Percentiles rank a stretch among this genome's conserved stretches.
These are phyloP conservation scores for Drosophila subobscura DNA, from an alignment of 1,140 invertebrate genomes.

Conservation along the genomic window DNA sequence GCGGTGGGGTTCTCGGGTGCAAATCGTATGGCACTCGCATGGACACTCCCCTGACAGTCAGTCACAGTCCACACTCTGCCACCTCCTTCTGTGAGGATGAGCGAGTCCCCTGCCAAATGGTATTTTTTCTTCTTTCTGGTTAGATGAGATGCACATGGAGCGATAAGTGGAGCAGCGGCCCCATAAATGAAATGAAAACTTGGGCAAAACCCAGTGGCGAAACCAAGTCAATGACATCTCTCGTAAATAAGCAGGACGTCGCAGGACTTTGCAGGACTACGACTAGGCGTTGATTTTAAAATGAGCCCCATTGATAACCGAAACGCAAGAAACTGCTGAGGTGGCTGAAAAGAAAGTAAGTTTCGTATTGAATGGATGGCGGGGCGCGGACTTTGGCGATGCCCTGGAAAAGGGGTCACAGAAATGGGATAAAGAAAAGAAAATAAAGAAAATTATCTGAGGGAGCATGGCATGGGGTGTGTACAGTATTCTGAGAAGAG, in stretches of 20 bases:
- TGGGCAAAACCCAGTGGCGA: slow-evolving; percentile 22
- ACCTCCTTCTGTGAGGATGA: slow-evolving; percentile 5
- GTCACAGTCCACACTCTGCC: slow-evolving; percentile 12
- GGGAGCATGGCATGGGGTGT: too few relatives aligned
- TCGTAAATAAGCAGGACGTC: slow-evolving; percentile 65
- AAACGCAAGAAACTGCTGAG: slow-evolving; percentile 64
- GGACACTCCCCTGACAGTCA: slow-evolving; percentile 18
- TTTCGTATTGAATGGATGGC: neutral
- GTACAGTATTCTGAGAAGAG: too few relatives aligned
- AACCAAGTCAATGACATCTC: slow-evolving; percentile 53
- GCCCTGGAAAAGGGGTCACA: neutral
- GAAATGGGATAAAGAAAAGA: neutral
- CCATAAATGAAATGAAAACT: slow-evolving; percentile 78
- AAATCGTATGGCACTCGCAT: slow-evolving; percentile 1
- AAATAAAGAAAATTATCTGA: neutral
- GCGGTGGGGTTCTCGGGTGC: neutral
- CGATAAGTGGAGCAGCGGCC: slow-evolving; percentile 66
- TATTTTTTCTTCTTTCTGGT: too few relatives aligned
- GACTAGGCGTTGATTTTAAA: slow-evolving; percentile 78
- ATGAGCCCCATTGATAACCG: slow-evolving; percentile 71
- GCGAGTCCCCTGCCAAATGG: slow-evolving; percentile 14
- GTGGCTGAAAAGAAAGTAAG: slow-evolving; percentile 45
- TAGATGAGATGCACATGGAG: slow-evolving; percentile 54
- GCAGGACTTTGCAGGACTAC: slow-evolving; percentile 26
- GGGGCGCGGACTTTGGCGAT: neutral